Conservation (phyloP, 2,888 invertebrate genomes). For the Calameuta pallipes region DNA sequence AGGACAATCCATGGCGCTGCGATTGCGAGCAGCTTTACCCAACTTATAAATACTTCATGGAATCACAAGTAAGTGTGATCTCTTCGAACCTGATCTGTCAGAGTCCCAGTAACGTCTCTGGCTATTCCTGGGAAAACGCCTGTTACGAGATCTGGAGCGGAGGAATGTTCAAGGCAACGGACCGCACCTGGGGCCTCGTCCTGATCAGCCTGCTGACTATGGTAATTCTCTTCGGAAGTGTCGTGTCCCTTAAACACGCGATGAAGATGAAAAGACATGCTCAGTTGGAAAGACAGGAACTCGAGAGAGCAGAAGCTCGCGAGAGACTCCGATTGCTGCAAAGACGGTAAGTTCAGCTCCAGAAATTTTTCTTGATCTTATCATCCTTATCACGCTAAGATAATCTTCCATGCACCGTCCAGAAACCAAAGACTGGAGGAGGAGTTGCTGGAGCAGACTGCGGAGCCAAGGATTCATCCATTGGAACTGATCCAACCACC, state of each 20-base stretch:
- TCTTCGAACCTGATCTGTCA: conserved; percentile 72
- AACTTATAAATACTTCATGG: conserved; percentile 73
- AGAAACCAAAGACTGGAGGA: conserved; percentile 47
- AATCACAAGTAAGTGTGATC: conserved; percentile 70
- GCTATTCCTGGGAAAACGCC: conserved; percentile 77
- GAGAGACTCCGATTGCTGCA: conserved; percentile 68
- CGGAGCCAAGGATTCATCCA: conserved; percentile 70
- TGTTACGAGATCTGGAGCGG: conserved; percentile 74
- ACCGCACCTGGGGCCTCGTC: conserved; percentile 50
- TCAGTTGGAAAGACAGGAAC: conserved; percentile 69
- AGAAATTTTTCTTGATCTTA: neutral
- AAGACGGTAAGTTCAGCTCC: conserved; percentile 58
- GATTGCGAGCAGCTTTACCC: conserved; percentile 74
- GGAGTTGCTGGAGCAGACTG: conserved; percentile 35
- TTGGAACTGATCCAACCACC: conserved; percentile 76
- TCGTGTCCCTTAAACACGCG: conserved; percentile 70
- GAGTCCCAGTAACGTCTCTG: conserved; percentile 73
- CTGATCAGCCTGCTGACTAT: conserved; percentile 58
- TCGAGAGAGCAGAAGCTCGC: conserved; percentile 71
- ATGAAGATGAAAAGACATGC: conserved; percentile 69
- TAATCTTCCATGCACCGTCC: conserved; percentile 18
- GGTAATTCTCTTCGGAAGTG: conserved; percentile 69
- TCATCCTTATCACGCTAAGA: neutral
- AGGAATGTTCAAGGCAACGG: conserved; percentile 25
- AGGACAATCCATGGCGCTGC: conserved; percentile 83